These are phyloP conservation scores for Exephanes ischioxanthus DNA, from an alignment of 2,888 invertebrate species.

Conservation along the genomic window DNA sequence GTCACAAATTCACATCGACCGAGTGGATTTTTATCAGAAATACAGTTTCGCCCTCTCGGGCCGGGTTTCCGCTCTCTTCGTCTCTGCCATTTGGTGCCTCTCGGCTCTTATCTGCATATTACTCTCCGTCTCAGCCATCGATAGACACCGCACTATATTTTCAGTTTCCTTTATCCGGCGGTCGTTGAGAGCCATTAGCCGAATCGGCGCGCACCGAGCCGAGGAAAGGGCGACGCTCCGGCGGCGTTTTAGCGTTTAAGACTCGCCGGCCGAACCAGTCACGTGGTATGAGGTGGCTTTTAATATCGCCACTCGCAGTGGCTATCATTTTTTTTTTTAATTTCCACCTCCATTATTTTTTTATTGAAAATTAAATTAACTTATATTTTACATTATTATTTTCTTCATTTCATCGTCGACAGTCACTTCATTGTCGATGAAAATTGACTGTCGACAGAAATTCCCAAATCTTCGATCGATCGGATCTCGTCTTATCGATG, in stretches of 20 bases:
- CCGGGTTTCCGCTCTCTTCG: background rate
- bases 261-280: background rate
- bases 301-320: slow-evolving; percentile 33
- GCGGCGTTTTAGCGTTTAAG: slow-evolving; percentile 24
- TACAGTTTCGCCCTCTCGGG: background rate
- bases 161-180: slow-evolving; percentile 33
- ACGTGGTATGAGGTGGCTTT: slow-evolving; percentile 30
- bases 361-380: background rate
- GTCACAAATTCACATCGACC: no score
- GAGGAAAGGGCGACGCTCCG: slow-evolving; percentile 10
- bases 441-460: no score
- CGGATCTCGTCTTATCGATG: no score
- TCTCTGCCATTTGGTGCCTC: slow-evolving; percentile 8
- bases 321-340: slow-evolving; percentile 21
- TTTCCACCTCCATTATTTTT: background rate
- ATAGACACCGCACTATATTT: slow-evolving; percentile 23
- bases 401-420: no score
- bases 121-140: background rate
- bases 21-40: background rate
- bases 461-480: no score
- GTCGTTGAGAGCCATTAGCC: slow-evolving; percentile 51
- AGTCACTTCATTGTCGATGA: no score
- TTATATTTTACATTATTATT: background rate
- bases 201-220: slow-evolving; percentile 26
- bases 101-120: background rate